A percentile compares a stretch with the other conserved stretches of the same genome.
Conservation (phyloP, 2,797 vertebrate species). For the Lophotriccus pileatus region DNA sequence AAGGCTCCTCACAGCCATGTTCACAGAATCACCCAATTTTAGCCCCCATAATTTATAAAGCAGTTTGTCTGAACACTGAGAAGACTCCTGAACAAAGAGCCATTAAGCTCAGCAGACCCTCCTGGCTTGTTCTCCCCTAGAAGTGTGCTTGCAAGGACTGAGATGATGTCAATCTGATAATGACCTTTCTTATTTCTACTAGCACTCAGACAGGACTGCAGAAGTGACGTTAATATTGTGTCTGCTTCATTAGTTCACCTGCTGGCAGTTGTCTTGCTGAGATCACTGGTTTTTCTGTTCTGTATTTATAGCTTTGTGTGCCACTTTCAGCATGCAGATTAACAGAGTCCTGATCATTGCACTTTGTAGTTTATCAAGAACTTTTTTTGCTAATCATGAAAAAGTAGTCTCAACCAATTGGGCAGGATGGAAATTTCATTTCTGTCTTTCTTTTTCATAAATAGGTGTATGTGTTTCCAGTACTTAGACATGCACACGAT, state of each 20-base stretch:
- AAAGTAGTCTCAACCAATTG: neutral
- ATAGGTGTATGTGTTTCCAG: neutral
- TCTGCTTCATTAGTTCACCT: constrained; percentile 61
- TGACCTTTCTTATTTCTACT: neutral
- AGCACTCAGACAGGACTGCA: neutral
- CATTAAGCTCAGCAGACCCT: neutral
- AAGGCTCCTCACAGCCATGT: neutral
- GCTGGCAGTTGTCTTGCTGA: constrained; percentile 63
- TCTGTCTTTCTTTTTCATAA: neutral
- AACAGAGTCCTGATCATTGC: neutral
- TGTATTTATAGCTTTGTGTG: constrained; percentile 54
- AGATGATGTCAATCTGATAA: neutral
- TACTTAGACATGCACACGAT: neutral
- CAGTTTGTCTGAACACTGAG: neutral
- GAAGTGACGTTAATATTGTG: constrained; percentile 23
- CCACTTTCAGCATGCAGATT: constrained; percentile 22
- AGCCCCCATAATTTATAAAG: neutral
- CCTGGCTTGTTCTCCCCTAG: neutral
- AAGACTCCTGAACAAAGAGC: neutral
- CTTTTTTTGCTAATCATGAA: neutral
- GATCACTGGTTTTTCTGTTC: constrained; percentile 54
- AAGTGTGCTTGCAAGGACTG: neutral
- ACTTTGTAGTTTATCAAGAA: constrained; percentile 11
- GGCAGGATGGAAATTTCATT: neutral
- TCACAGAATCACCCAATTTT: neutral